These are phyloP conservation scores for Phyllotreta striolata DNA, from an alignment of 2,888 invertebrate genomes.

Conservation along the genomic window DNA sequence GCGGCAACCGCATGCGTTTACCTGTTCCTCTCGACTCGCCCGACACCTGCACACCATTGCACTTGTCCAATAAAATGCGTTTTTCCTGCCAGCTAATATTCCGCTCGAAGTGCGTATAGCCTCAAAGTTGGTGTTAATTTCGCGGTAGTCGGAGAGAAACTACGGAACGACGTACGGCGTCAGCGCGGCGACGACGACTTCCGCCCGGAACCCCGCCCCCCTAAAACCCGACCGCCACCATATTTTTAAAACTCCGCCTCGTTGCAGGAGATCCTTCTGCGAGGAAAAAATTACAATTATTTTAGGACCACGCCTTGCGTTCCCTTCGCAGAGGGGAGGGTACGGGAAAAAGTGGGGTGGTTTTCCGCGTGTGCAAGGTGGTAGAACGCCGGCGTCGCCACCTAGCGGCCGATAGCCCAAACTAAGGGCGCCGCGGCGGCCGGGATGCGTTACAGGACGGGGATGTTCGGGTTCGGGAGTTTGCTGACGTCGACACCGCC, in stretches of 20 bases:
- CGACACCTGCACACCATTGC: constrained; percentile 33
- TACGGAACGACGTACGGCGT: constrained; percentile 41
- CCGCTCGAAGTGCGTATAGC: constrained; percentile 20
- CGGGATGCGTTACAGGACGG: constrained; percentile 6
- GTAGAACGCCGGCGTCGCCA: constrained; percentile 41
- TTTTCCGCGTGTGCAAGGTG: constrained; percentile 28
- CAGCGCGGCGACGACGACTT: constrained; percentile 54
- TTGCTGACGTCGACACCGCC: constrained; percentile 2
- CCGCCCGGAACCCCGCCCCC: constrained; percentile 57
- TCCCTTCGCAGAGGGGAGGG: constrained; percentile 43
- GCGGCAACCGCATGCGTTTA: constrained; percentile 27
- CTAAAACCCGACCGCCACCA: constrained; percentile 52
- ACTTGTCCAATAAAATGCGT: constrained; percentile 33
- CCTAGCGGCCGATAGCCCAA: constrained; percentile 39
- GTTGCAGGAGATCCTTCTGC: constrained; percentile 46
- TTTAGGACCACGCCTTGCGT: constrained; percentile 52
- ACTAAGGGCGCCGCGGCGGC: neutral
- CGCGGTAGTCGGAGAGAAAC: constrained; percentile 45
- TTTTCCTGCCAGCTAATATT: constrained; percentile 21
- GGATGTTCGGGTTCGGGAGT: constrained; percentile 10
- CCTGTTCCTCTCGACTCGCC: constrained; percentile 22
- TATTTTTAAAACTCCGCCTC: constrained; percentile 60
- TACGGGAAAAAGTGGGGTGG: constrained; percentile 42
- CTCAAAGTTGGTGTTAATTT: constrained; percentile 32
- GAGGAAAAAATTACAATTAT: constrained; percentile 56